Evolutionary conservation across 2,888 invertebrate genomes (phyloP), one percentile per base, ranked within the genome.

Genomic region (Aphodius sticticus): DNA sequence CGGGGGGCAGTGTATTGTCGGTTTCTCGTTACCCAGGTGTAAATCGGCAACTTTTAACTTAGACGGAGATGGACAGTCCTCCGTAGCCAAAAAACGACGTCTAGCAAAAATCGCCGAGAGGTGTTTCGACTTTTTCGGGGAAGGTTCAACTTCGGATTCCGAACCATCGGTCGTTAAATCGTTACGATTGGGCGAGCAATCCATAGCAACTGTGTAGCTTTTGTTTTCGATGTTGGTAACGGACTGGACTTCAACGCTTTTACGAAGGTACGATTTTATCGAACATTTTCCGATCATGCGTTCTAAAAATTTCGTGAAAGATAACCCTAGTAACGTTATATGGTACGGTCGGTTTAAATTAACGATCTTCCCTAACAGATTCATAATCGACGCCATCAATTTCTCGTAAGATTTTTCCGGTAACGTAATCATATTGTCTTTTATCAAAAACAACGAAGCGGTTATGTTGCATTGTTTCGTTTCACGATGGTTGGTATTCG

Each of bases 241-340:
- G 6, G 95, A 94, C 87, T 95, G 95, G 77, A 95, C 95, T 85
- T 95, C 95, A 80, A 95, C 91, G 87, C 95, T 94, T 88, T 94
- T 95, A 87, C 94, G 92, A 77, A 96, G 90, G 86, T 94, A 95
- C 81, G 94, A 94, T 6, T 94, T 93, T 84, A 96, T 94, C 14
- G 95, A 94, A 84, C 94, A 92, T 82, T 92, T 92, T 1, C 94
- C 94, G 3, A 92, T 92, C 87, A 92, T 93, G 80, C 93, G 91
- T 84, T 94, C 95, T n/a, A 94, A 93, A 86, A 96, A 96, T 88
- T 96, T 96, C 0, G 95, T 95, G 87, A 96, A 96, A 16, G 95
- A 94, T 85, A 96, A 90, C n/a, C 96, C 96, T 80, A 96, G 90
- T 78, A 96, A 89, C 0, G 95, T 96, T 84, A 96, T 93, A 88